A percentile compares a stretch with the other conserved stretches of the same genome.
phyloP scores from a whole-genome alignment of 2,888 invertebrate genomes.

The Aleiodes testaceus region DNA sequence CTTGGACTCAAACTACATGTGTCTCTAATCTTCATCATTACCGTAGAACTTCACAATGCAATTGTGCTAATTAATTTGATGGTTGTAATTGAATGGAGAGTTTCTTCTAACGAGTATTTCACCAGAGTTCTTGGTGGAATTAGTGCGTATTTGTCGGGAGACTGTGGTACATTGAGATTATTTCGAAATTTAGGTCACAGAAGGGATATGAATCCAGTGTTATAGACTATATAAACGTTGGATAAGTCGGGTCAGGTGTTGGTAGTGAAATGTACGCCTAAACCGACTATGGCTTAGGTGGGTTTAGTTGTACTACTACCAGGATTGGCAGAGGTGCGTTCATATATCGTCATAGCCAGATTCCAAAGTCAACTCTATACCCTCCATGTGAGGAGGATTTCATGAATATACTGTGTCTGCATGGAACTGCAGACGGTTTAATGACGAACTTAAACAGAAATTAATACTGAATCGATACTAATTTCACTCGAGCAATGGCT shows the following conservation, averaged over 20 bases:
- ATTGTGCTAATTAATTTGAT: conserved; percentile 6
- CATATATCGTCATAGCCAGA: conserved; percentile 20
- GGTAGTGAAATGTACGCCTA: conserved; percentile 29
- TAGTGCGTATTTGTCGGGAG: background rate
- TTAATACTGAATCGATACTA: no score
- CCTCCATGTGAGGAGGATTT: conserved; percentile 6
- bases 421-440: background rate
- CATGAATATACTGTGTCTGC: background rate
- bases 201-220: background rate
- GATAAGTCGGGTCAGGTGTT: conserved; percentile 37
- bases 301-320: conserved; percentile 10
- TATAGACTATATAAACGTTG: conserved; percentile 12
- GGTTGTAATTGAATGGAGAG: background rate
- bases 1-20: conserved; percentile 33
- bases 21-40: conserved; percentile 34
- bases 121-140: background rate
- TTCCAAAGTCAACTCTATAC: conserved; percentile 12
- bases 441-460: no score
- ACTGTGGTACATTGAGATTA: background rate
- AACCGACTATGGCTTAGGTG: conserved; percentile 31
- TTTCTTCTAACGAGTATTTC: background rate
- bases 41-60: background rate
- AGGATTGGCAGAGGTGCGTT: conserved; percentile 26
- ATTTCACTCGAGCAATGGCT: no score
- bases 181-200: conserved; percentile 15